Conservation (phyloP, 2,888 invertebrate species). For the Ceramica pisi region DNA sequence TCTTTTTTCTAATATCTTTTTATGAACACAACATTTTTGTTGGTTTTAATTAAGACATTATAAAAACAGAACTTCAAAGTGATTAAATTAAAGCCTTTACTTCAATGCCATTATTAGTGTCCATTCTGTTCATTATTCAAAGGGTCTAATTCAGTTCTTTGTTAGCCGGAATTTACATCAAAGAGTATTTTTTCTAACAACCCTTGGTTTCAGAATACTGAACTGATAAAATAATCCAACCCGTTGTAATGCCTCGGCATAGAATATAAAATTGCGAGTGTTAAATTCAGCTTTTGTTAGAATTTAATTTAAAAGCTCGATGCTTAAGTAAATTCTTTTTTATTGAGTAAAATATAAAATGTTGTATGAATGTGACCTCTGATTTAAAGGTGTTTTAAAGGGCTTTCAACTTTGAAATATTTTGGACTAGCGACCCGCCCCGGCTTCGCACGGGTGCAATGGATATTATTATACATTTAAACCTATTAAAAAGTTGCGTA, state of each 20-base stretch:
- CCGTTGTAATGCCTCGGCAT: slow-evolving; percentile 30
- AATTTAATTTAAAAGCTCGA: slow-evolving; percentile 28
- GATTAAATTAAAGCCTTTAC: slow-evolving; percentile 15
- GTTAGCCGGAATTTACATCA: slow-evolving; percentile 35
- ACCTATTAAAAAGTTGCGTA: no score
- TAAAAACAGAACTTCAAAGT: slow-evolving; percentile 8
- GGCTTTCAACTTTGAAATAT: neutral
- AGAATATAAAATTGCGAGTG: slow-evolving; percentile 22
- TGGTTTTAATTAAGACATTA: slow-evolving; percentile 24
- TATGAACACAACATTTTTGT: neutral
- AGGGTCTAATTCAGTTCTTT: slow-evolving; percentile 37
- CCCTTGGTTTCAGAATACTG: slow-evolving; percentile 36
- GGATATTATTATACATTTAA: no score
- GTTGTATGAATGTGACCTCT: slow-evolving; percentile 1
- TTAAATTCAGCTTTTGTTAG: slow-evolving; percentile 39
- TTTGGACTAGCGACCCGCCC: no score
- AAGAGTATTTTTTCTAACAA: slow-evolving; percentile 33
- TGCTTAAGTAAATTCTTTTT: slow-evolving; percentile 7
- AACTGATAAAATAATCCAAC: slow-evolving; percentile 34
- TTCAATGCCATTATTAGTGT: slow-evolving; percentile 34
- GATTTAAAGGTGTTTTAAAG: neutral
- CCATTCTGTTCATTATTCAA: slow-evolving; percentile 14
- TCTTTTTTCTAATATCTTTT: neutral
- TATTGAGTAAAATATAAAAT: slow-evolving; percentile 5
- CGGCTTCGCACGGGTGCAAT: no score